These are phyloP conservation scores for Eospalax fontanierii DNA, from an alignment of 2,797 vertebrate genomes.

Conservation along the genomic window DNA sequence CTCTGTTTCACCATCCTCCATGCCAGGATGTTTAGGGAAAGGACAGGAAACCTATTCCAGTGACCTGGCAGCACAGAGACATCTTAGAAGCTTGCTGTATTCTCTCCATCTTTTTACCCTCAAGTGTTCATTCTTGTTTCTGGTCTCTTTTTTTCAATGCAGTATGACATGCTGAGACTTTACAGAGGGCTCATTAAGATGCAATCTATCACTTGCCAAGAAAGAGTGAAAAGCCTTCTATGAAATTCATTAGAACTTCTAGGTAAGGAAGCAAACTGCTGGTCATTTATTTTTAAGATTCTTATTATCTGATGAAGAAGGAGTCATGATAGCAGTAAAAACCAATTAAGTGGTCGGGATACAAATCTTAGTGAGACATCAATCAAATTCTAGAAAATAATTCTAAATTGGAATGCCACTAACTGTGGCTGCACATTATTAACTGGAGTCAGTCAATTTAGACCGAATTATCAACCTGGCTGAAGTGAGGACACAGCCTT, in stretches of 20 bases:
- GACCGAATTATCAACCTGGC: slow-evolving; percentile 56
- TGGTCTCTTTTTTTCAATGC: background rate
- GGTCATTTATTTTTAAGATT: slow-evolving; percentile 47
- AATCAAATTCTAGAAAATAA: slow-evolving; percentile 69
- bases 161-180: background rate
- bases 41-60: background rate
- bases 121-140: background rate
- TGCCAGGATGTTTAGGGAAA: background rate
- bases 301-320: background rate
- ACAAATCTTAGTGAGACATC: slow-evolving; percentile 24
- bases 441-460: slow-evolving; percentile 56
- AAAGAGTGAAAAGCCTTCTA: slow-evolving; percentile 34
- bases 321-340: slow-evolving; percentile 22
- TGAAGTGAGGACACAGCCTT: slow-evolving; percentile 54
- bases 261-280: background rate
- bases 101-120: background rate
- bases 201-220: slow-evolving; percentile 25
- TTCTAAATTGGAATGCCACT: slow-evolving; percentile 72
- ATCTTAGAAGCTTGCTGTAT: slow-evolving; percentile 7
- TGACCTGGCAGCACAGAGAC: rapidly evolving
- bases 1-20: background rate
- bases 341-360: slow-evolving; percentile 25
- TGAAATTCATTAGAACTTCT: slow-evolving; percentile 36
- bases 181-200: slow-evolving; percentile 8
- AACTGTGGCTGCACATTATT: slow-evolving; percentile 27